Conservation (phyloP, 2,888 invertebrate species). For the Andrena haemorrhoa region DNA sequence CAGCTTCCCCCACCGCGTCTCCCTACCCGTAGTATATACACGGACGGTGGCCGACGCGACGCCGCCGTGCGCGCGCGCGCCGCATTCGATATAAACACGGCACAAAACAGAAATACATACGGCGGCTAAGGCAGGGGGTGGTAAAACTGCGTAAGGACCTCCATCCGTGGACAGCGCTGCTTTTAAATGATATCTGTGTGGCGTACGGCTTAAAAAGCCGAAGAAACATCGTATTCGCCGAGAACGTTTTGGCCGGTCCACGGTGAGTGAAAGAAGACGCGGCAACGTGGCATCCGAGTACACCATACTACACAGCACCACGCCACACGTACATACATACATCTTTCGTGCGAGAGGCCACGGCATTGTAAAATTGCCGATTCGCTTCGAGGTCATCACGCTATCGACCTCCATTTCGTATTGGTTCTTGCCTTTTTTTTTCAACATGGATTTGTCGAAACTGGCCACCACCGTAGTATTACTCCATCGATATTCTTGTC, state of each 20-base stretch:
- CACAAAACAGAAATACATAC: neutral
- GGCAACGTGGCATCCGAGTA: constrained; percentile 70
- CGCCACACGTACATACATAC: neutral
- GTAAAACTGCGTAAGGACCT: constrained; percentile 5
- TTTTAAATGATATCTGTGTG: neutral
- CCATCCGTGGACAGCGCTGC: neutral
- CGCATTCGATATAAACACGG: constrained; percentile 8
- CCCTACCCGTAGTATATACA: constrained; percentile 23
- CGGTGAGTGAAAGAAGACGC: constrained; percentile 54
- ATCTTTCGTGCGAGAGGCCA: constrained; percentile 54
- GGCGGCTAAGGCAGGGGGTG: neutral
- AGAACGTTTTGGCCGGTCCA: constrained; percentile 56
- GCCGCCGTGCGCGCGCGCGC: neutral
- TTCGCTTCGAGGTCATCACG: constrained; percentile 70
- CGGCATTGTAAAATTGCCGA: constrained; percentile 68
- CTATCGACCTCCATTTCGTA: constrained; percentile 64
- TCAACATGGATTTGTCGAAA: constrained; percentile 56
- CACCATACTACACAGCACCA: neutral
- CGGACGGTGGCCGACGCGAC: constrained; percentile 7
- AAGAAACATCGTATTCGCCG: constrained; percentile 16
- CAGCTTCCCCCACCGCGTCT: constrained; percentile 9
- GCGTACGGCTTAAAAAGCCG: constrained; percentile 3
- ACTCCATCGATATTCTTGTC: constrained; percentile 48
- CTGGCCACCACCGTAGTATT: constrained; percentile 42
- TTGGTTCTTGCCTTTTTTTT: constrained; percentile 44